Evolutionary conservation across 2,888 invertebrate species (phyloP), one percentile per base, ranked within the genome.

Genomic region (Drosophila anceps): DNA sequence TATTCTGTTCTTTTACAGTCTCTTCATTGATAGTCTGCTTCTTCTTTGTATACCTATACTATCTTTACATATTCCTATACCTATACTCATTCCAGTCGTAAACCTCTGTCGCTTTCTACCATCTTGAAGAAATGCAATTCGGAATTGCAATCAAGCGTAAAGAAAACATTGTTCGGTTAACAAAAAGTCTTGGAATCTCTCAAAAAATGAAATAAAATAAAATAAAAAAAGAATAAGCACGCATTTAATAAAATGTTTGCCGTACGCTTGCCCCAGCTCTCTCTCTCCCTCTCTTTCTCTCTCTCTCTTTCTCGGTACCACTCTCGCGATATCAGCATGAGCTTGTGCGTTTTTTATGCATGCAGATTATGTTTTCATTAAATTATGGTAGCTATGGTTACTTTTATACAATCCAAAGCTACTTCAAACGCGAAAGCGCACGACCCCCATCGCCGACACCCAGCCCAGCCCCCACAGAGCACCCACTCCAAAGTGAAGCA

Each of bases 321-420:
- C 53, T 8, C 24, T 35, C 53, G 48, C 44, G 62, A 55, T 54
- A 64, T 71, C 24, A 67, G 59, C 62, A 51, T 69, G 68, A 51
- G 37, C 44, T 67, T 62, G 62, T 62, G 64, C 71, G 69, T 69
- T 73, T 71, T 81, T 70, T 71, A 65, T 73, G 84, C 80, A 84
- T 82, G 74, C 77, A 86, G 86, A 88, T 91, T 88, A 84, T 90
- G 85, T 90, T 91, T 91, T 87, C 83, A 91, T 91, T 91, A 89
- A 90, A 91, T 88, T 91, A 90, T 85, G 76, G 90, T 84, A 82
- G 80, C 81, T 84, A 91, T 90, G 89, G 90, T 82, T 87, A 91
- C 90, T 81, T 85, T 81, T 84, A 88, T 84, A 79, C 82, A 89
- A 84, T 88, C 80, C 82, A 84, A 80, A 82, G 85, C 81, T 80